Conservation (phyloP, 2,888 invertebrate genomes). For the Himalopsyche anomala region DNA sequence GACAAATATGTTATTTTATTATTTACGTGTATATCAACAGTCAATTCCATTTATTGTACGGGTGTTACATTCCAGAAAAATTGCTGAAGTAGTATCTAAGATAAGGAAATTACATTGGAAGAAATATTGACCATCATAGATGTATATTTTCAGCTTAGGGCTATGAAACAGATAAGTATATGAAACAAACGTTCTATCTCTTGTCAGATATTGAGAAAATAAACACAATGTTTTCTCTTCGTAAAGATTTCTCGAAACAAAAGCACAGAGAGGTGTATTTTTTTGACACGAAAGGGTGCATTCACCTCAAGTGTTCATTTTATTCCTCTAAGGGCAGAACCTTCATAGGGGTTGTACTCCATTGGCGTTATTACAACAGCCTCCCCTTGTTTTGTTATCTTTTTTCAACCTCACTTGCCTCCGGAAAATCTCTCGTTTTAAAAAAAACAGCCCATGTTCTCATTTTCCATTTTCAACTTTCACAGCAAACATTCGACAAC, state of each 20-base stretch:
- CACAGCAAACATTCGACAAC: neutral
- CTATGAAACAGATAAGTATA: neutral
- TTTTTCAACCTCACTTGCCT: constrained; percentile 61
- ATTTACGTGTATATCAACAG: no score
- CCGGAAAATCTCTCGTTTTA: constrained; percentile 49
- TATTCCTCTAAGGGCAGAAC: constrained; percentile 26
- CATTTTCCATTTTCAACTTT: neutral
- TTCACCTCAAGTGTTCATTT: constrained; percentile 41
- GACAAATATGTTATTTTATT: no score
- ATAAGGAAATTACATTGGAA: no score
- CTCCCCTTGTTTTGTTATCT: constrained; percentile 58
- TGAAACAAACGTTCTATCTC: neutral
- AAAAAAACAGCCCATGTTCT: constrained; percentile 17
- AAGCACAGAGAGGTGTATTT: constrained; percentile 27
- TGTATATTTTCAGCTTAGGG: no score
- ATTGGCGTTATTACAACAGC: constrained; percentile 50
- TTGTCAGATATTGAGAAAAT: neutral
- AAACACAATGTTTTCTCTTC: neutral
- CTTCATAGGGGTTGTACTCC: constrained; percentile 23
- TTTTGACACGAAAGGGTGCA: constrained; percentile 38
- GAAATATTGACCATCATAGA: no score
- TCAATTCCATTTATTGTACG: no score
- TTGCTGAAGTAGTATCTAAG: no score
- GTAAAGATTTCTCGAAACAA: constrained; percentile 8
- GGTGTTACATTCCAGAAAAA: no score